Conservation (phyloP, 1,140 invertebrate species). For the Chlorops oryzae region DNA sequence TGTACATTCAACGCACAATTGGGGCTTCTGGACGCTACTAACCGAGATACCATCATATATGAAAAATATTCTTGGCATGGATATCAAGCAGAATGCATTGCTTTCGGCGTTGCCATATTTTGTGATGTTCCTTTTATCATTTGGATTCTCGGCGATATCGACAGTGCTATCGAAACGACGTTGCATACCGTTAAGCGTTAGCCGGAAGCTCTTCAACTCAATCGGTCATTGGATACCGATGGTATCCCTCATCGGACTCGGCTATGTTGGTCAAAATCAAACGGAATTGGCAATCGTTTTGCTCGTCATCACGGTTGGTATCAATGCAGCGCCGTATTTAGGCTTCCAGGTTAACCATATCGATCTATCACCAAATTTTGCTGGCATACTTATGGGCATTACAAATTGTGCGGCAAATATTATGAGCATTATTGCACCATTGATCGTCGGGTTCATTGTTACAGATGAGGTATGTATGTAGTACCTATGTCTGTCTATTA, state of each 20-base stretch:
- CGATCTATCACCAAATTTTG: conserved; percentile 71
- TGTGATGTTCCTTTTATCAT: conserved; percentile 63
- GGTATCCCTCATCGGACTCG: conserved; percentile 55
- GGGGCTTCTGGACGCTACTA: conserved; percentile 91
- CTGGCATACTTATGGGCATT: conserved; percentile 63
- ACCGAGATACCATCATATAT: conserved; percentile 91
- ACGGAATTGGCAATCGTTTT: conserved; percentile 54
- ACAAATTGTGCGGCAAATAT: conserved; percentile 72
- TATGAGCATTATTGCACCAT: conserved; percentile 67
- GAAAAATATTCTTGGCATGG: conserved; percentile 67
- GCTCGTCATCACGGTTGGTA: conserved; percentile 64
- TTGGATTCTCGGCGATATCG: conserved; percentile 53
- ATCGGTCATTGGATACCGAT: conserved; percentile 60
- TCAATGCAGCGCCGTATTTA: conserved; percentile 69
- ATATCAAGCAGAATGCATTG: conserved; percentile 69
- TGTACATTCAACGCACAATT: conserved; percentile 82
- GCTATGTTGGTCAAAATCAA: conserved; percentile 55
- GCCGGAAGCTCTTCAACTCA: conserved; percentile 65
- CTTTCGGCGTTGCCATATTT: conserved; percentile 76
- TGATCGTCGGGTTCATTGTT: conserved; percentile 58
- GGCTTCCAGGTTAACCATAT: conserved; percentile 66
- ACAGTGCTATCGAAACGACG: conserved; percentile 54
- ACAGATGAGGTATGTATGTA: conserved; percentile 54
- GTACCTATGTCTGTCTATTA: not conserved
- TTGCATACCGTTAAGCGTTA: conserved; percentile 50